Conservation (phyloP, 2,888 invertebrate species). For the Malacosoma neustria region DNA sequence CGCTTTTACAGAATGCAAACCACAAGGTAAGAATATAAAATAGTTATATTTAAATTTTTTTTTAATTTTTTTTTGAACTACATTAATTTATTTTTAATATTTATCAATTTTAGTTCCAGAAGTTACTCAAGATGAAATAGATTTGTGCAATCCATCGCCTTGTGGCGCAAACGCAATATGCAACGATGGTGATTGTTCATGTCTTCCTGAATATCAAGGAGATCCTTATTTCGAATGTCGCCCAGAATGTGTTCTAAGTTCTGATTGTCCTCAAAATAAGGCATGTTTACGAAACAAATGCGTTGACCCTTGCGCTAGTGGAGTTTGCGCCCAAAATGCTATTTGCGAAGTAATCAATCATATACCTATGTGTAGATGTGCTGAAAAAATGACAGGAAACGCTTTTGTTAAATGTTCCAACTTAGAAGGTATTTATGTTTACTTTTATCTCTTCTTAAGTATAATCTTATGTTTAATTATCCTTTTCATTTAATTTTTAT, state of each 20-base stretch:
- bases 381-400: conserved; percentile 79
- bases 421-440: conserved; percentile 38
- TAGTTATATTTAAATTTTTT: conserved; percentile 1
- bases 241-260: conserved; percentile 81
- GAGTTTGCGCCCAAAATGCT: conserved; percentile 81
- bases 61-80: neutral
- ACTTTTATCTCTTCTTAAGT: neutral
- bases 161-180: conserved; percentile 79
- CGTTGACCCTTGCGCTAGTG: conserved; percentile 79
- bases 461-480: neutral
- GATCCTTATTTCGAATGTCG: conserved; percentile 81
- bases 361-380: conserved; percentile 82
- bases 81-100: neutral
- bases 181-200: conserved; percentile 74
- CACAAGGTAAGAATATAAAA: conserved; percentile 51
- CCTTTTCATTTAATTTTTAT: no score
- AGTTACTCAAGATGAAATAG: conserved; percentile 34
- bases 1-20: conserved; percentile 78
- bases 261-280: conserved; percentile 78
- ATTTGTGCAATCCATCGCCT: conserved; percentile 79
- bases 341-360: conserved; percentile 83
- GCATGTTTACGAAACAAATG: conserved; percentile 82
- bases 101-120: conserved; percentile 25
- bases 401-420: conserved; percentile 77
- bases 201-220: conserved; percentile 77